Conservation (phyloP, 2,888 invertebrate species). For the Yponomeuta evonymella region DNA sequence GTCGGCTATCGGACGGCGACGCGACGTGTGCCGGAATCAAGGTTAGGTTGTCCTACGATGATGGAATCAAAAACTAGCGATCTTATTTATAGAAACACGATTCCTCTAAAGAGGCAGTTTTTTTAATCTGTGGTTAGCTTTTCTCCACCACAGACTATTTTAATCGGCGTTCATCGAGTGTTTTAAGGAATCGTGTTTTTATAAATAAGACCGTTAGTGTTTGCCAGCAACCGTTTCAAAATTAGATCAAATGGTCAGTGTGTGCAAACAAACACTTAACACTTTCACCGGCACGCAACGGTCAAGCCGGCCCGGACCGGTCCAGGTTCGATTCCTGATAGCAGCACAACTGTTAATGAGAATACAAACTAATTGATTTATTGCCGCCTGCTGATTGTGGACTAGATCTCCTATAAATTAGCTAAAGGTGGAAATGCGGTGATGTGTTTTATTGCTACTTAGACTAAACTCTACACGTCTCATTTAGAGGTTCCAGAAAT, state of each 20-base stretch:
- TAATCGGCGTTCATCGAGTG: no score
- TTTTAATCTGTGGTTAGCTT: no score
- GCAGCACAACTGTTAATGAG: conserved; percentile 19
- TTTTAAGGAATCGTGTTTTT: no score
- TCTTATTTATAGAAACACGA: no score
- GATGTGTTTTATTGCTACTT: conserved; percentile 2
- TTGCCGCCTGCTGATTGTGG: conserved; percentile 15
- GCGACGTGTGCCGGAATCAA: no score
- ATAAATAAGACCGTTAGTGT: no score
- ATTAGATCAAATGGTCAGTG: not conserved
- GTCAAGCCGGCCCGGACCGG: not conserved
- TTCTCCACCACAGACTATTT: no score
- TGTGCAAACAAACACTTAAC: conserved; percentile 9
- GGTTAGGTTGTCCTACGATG: no score
- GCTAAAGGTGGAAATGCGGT: not conserved
- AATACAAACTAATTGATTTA: conserved; percentile 21
- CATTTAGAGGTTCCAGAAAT: not conserved
- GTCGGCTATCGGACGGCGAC: no score
- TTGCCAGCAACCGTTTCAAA: not conserved
- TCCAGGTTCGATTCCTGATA: conserved; percentile 17
- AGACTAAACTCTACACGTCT: not conserved
- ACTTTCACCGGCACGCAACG: conserved; percentile 15
- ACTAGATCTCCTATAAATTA: conserved; percentile 14
- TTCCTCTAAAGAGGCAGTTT: no score
- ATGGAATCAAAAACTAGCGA: no score